phyloP scores from a whole-genome alignment of 1,140 invertebrate species.

The Armadillidium nasatum region DNA sequence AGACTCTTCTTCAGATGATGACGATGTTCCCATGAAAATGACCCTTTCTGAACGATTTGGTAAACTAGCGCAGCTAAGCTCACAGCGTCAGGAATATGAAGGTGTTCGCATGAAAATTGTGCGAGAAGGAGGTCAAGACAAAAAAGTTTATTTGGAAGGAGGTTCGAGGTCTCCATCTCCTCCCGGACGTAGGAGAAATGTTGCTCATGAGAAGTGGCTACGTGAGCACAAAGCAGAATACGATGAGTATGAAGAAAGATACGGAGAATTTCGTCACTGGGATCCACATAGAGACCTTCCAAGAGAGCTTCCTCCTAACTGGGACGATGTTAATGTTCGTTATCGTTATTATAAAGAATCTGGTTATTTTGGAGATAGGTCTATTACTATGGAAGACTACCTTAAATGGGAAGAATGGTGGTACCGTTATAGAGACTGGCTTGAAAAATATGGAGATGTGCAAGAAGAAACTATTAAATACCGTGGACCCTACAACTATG shows the following conservation, averaged over 20 bases:
- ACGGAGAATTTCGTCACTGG: conserved; percentile 40
- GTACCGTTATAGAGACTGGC: conserved; percentile 87
- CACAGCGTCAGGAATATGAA: conserved; percentile 58
- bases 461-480: background rate
- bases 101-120: conserved; percentile 45
- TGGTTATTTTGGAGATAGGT: conserved; percentile 67
- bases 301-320: conserved; percentile 45
- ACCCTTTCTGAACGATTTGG: conserved; percentile 76
- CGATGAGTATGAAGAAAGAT: conserved; percentile 38
- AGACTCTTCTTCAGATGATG: conserved; percentile 39
- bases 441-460: conserved; percentile 62
- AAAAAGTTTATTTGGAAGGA: conserved; percentile 40
- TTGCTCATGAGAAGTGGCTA: conserved; percentile 25
- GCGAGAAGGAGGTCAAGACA: conserved; percentile 42
- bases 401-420: conserved; percentile 91
- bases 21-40: conserved; percentile 50
- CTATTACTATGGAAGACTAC: conserved; percentile 69
- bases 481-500: background rate
- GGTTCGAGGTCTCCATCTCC: conserved; percentile 31
- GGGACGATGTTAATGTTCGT: conserved; percentile 46
- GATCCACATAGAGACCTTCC: conserved; percentile 44
- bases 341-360: conserved; percentile 58
- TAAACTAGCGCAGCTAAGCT: conserved; percentile 79
- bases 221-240: conserved; percentile 32
- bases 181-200: background rate